Conservation (phyloP, 2,888 invertebrate genomes). For the Orthonevra nobilis region DNA sequence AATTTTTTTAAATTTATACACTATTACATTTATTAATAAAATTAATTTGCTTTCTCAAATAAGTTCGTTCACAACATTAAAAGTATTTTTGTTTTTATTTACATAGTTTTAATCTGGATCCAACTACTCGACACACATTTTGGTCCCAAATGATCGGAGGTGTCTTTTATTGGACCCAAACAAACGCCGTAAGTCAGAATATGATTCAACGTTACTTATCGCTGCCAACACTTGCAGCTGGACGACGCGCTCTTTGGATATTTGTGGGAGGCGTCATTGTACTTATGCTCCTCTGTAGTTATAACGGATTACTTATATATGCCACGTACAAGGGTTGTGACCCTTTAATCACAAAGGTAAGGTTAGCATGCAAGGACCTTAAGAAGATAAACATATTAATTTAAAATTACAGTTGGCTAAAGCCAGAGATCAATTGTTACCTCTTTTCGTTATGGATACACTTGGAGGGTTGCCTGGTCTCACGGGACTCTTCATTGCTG, state of each 20-base stretch:
- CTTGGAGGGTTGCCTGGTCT: slow-evolving; percentile 88
- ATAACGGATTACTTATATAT: slow-evolving; percentile 84
- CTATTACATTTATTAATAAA: background rate
- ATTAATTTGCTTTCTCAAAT: too few species aligned
- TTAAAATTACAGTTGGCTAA: slow-evolving; percentile 82
- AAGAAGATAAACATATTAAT: background rate
- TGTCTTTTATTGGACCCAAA: slow-evolving; percentile 88
- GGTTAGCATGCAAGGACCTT: slow-evolving; percentile 73
- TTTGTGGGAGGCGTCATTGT: slow-evolving; percentile 82
- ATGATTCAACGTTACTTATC: slow-evolving; percentile 93
- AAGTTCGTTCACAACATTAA: too few species aligned
- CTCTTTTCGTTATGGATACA: slow-evolving; percentile 92
- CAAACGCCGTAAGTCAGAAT: slow-evolving; percentile 90
- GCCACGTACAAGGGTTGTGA: slow-evolving; percentile 85
- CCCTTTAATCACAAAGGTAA: slow-evolving; percentile 83
- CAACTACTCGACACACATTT: slow-evolving; percentile 89
- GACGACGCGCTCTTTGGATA: slow-evolving; percentile 81
- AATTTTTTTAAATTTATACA: too few species aligned
- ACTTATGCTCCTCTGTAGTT: slow-evolving; percentile 82
- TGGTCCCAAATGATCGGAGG: slow-evolving; percentile 91
- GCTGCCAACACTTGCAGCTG: slow-evolving; percentile 86
- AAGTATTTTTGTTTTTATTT: background rate
- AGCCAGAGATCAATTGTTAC: slow-evolving; percentile 89
- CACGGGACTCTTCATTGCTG: slow-evolving; percentile 93
- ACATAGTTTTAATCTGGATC: slow-evolving; percentile 87